Base-by-base conservation (phyloP, 2,797 vertebrate species). In the Rhodeus uyekii region DNA sequence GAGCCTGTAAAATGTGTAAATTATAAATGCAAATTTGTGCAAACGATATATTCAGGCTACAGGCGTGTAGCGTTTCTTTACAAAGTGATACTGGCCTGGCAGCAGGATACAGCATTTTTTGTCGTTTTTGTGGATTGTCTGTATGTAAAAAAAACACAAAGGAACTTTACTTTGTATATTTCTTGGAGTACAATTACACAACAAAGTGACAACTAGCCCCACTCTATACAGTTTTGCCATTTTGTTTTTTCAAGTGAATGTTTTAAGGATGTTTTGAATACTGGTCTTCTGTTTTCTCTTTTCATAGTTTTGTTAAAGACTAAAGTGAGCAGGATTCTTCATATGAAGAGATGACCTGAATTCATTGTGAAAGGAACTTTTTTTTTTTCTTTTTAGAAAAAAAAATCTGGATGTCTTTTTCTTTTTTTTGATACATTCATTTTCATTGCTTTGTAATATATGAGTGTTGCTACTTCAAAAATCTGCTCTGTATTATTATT, bases 291-390 rank as follows among this genome's bases (percentile, higher is more conserved):
- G 58, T 58, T 89, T 72, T 81, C 58, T 60, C 19, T 81, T n/a
- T 76, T 58, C 83, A 90, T 91, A 98, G 97, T 97, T 98, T 94
- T 98, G 94, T 88, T 98, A 94, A 97, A 87, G 88, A 14, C 22
- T 71, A 86, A 14, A 2, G 12, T 78, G 44, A 5, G 48, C 83
- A 64, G 24, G 80, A 85, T 87, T 69, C 83, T 27, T 77, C 84
- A 36, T 69, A 44, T 86, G 86, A 87, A 73, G 83, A 87, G 87
- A 81, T 82, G 36, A 36, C 78, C 87, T 86, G 85, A 63, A 84
- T 77, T 73, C 61, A 74, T 63, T 65, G 74, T 88, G 68, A 65
- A 75, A 81, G 55, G 68, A 79, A 72, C 82, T 55, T 58, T 80
- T 72, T 88, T 88, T 88, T 53, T 84, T 86, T 82, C 38, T 89